Evolutionary conservation across 1,140 invertebrate species (phyloP).

Genomic region (Zaprionus davidi): DNA sequence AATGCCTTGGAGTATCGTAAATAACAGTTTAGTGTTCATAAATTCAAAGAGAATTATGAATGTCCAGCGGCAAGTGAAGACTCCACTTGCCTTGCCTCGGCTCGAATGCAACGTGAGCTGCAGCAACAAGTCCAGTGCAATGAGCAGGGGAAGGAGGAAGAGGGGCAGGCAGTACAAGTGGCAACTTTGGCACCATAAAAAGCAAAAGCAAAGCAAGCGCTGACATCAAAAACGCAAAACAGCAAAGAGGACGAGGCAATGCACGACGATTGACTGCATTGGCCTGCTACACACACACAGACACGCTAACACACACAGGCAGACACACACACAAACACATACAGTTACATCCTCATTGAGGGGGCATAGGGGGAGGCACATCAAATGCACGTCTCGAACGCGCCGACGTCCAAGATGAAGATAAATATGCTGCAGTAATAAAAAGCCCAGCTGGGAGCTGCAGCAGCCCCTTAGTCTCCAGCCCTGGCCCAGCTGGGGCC

Average conservation of each 20-base stretch:
- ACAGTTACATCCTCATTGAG: neutral
- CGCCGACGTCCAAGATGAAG: slow-evolving; percentile 63
- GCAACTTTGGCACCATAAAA: slow-evolving; percentile 59
- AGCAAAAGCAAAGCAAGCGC: slow-evolving; percentile 57
- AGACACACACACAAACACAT: slow-evolving; percentile 24
- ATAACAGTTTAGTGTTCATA: slow-evolving; percentile 76
- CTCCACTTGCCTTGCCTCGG: slow-evolving; percentile 3
- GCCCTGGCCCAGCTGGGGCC: slow-evolving; percentile 40
- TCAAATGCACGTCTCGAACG: slow-evolving; percentile 65
- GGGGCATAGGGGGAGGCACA: slow-evolving; percentile 24
- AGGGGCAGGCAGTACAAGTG: slow-evolving; percentile 31
- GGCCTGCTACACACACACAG: slow-evolving; percentile 18
- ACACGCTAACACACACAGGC: slow-evolving; percentile 24
- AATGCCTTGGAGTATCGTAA: slow-evolving; percentile 75
- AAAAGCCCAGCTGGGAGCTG: slow-evolving; percentile 40
- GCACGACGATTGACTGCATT: slow-evolving; percentile 62
- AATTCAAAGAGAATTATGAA: slow-evolving; percentile 76
- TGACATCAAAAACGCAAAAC: slow-evolving; percentile 60
- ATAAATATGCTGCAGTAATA: slow-evolving; percentile 69
- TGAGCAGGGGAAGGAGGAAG: too few relatives aligned
- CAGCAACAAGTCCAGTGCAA: neutral
- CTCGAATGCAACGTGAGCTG: slow-evolving; percentile 49
- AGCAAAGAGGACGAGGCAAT: slow-evolving; percentile 50
- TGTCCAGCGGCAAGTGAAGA: slow-evolving; percentile 48
- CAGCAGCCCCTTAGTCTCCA: neutral